Percentiles rank a stretch among this genome's conserved stretches.
Evolutionary conservation across 2,113 vertebrate genomes (phyloP).

Genomic region (Tonatia bakeri): DNA sequence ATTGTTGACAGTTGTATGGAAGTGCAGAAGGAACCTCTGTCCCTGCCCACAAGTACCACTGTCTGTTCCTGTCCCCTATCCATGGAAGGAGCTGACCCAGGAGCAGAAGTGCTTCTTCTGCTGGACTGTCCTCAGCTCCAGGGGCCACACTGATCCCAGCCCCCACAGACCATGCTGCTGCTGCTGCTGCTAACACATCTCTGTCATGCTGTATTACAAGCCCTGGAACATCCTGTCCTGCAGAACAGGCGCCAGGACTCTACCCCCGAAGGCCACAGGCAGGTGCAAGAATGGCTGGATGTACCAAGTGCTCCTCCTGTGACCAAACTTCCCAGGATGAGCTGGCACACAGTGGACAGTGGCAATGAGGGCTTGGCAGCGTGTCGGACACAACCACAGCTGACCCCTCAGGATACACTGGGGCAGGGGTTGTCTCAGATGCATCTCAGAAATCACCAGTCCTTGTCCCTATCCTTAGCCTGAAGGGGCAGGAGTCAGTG

Average conservation of each 20-base stretch:
- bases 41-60: fast-evolving
- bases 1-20: background rate
- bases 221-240: background rate
- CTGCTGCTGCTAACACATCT: background rate
- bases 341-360: background rate
- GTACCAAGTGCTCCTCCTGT: background rate
- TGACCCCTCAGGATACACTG: background rate
- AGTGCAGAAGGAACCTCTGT: background rate
- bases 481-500: too few species aligned
- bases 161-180: background rate
- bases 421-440: background rate
- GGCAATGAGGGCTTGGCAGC: background rate
- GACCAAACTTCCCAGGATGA: background rate
- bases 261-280: background rate
- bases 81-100: background rate
- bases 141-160: background rate
- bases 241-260: background rate
- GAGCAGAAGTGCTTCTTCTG: background rate
- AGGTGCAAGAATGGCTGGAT: background rate
- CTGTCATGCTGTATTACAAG: background rate
- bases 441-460: background rate
- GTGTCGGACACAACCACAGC: too few species aligned
- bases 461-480: background rate
- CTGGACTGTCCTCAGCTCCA: background rate
- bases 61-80: background rate